Conservation (phyloP, 2,888 invertebrate genomes). For the Drosophila pegasa region DNA sequence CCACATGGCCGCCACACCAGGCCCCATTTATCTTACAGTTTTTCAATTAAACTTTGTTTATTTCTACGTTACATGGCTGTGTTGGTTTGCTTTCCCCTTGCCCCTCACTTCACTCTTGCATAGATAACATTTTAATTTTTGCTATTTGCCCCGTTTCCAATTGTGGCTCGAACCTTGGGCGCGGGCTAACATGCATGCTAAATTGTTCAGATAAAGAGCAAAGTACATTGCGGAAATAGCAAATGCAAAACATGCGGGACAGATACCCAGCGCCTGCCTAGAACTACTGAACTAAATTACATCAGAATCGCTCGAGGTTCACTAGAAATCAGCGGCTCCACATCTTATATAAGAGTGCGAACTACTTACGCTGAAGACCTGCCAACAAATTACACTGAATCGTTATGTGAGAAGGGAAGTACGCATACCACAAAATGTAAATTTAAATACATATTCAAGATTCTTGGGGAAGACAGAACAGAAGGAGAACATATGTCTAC, state of each 20-base stretch:
- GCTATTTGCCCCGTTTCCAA: constrained; percentile 28
- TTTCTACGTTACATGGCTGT: constrained; percentile 41
- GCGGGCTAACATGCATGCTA: constrained; percentile 61
- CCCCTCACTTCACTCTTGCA: no score
- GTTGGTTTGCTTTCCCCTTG: background rate
- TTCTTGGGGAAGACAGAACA: background rate
- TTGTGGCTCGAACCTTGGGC: constrained; percentile 26
- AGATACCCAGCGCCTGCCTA: no score
- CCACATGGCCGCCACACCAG: constrained; percentile 21
- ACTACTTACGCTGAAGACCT: background rate
- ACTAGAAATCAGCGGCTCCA: constrained; percentile 24
- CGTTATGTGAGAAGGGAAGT: constrained; percentile 1
- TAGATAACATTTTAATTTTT: constrained; percentile 65
- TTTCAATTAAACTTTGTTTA: constrained; percentile 67
- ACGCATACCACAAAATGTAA: constrained; percentile 12
- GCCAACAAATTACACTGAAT: constrained; percentile 4
- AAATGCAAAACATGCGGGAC: constrained; percentile 31
- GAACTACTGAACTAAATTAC: constrained; percentile 22
- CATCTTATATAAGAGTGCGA: constrained; percentile 10
- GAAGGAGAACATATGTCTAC: background rate
- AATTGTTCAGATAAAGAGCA: constrained; percentile 63
- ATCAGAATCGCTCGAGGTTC: constrained; percentile 16
- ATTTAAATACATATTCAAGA: constrained; percentile 8
- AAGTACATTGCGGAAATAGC: constrained; percentile 63
- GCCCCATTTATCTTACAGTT: constrained; percentile 58